These are phyloP conservation scores for Apantesis nais DNA, from an alignment of 2,888 invertebrate genomes.

Conservation along the genomic window DNA sequence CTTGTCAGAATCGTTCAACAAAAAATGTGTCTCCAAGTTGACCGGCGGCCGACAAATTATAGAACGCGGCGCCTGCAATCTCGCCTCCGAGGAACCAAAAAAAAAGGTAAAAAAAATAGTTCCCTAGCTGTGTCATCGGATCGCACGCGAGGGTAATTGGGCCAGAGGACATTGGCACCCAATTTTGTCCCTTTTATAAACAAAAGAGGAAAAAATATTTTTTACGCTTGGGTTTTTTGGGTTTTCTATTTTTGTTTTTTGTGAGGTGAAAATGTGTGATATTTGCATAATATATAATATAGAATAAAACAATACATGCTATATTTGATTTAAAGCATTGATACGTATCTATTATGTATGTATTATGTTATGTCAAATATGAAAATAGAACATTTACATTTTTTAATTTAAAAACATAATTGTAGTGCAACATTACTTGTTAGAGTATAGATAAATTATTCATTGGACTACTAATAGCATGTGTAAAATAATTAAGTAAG, in stretches of 20 bases:
- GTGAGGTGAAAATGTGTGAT: constrained; percentile 10
- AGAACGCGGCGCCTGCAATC: constrained; percentile 70
- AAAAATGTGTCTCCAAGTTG: constrained; percentile 54
- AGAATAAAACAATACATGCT: neutral
- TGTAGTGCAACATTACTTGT: too few species aligned
- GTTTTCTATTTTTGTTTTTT: constrained; percentile 21
- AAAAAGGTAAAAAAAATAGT: constrained; percentile 60
- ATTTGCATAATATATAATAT: neutral
- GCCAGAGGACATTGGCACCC: constrained; percentile 58
- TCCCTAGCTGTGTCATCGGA: constrained; percentile 71
- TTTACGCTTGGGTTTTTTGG: constrained; percentile 23
- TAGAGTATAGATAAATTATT: too few species aligned
- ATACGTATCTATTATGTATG: neutral
- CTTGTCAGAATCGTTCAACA: constrained; percentile 55
- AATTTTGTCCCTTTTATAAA: constrained; percentile 51
- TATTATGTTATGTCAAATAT: neutral
- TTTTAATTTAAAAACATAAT: too few species aligned
- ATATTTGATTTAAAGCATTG: neutral
- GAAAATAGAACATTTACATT: neutral
- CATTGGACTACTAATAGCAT: too few species aligned
- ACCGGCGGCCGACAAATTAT: constrained; percentile 74
- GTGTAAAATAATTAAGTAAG: too few species aligned
- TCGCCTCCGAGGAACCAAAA: constrained; percentile 58
- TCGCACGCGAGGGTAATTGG: constrained; percentile 65
- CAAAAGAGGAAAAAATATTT: constrained; percentile 45